These are phyloP conservation scores for Scolopax rusticola DNA, from an alignment of 2,797 vertebrate species.

Conservation along the genomic window DNA sequence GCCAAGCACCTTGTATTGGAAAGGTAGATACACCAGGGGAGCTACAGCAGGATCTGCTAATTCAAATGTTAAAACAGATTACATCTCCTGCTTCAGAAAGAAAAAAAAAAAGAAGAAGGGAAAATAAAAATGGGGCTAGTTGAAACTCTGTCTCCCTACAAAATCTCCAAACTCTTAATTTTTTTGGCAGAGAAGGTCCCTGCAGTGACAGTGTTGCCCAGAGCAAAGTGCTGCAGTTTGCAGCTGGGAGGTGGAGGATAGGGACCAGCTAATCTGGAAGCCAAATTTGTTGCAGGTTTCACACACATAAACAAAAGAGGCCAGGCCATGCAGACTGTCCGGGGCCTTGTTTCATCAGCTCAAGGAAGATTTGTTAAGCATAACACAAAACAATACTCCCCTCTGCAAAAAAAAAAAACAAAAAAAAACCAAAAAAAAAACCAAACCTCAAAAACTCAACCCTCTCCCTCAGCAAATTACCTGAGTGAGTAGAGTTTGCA, in stretches of 20 bases:
- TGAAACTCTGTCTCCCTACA: not conserved
- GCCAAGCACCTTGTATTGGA: not conserved
- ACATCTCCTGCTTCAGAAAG: not conserved
- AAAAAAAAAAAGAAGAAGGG: rapidly evolving
- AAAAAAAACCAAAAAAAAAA: not conserved
- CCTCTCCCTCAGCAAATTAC: not conserved
- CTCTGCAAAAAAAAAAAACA: not conserved
- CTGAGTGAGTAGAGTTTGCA: not conserved
- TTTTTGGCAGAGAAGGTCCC: not conserved
- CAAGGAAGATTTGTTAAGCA: not conserved
- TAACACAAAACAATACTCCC: not conserved
- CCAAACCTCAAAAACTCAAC: not conserved
- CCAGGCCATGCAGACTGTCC: not conserved
- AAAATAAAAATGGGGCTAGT: not conserved
- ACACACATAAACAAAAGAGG: not conserved
- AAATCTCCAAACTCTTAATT: not conserved
- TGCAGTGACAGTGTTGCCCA: not conserved
- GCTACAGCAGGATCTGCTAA: not conserved
- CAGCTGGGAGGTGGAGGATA: not conserved
- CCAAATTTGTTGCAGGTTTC: conserved; percentile 38
- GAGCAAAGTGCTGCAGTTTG: not conserved
- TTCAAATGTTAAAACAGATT: not conserved
- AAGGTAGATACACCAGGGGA: not conserved
- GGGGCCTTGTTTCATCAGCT: not conserved
- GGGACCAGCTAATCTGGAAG: not conserved